Evolutionary conservation across 2,113 vertebrate genomes (phyloP), one percentile per base, ranked within the genome.

Genomic region (Lethenteron reissneri): DNA sequence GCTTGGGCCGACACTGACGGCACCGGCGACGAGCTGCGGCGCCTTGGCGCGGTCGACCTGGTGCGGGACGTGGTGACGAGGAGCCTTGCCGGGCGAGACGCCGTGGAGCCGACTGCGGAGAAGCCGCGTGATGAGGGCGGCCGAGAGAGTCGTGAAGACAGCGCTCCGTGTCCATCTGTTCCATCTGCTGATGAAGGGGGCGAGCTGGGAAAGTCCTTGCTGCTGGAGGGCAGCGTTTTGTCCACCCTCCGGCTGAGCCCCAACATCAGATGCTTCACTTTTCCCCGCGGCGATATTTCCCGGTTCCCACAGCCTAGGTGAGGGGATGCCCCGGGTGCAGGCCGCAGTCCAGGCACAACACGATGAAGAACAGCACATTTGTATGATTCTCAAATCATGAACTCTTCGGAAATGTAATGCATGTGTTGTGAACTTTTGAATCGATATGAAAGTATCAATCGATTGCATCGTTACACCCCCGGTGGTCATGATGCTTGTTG

Each of bases 201-300:
- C n/a, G n/a, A 68, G n/a, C n/a, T 68, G 64, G 64, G 25, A 68
- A 25, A 17, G 64, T 11, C 9, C n/a, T 21, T n/a, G 21, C 9
- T 68, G 64, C n/a, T 17, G 64, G n/a, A 68, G 11, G 7, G 21
- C 11, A 21, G 64, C 64, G 9, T 21, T 68, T n/a, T 17, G n/a
- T n/a, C 21, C 21, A 11, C 64, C 64, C n/a, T 17, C n/a, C 8
- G 64, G 64, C 10, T 82, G 57, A 82, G 78, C 75, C 78, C 84
- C 10, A 83, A 85, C 75, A 85, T 99, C 73, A 85, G 77, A 75
- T 96, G 92, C 73, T 85, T 86, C 11, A 88, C 90, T 69, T 97
- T 92, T 77, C 83, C 87, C 12, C 84, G 80, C 80, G 86, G 86
- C 0, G 83, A 96, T 71, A 78, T 88, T 75, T 83, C 83, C 0